A percentile compares a stretch with the other conserved stretches of the same genome.
Evolutionary conservation across 1,140 invertebrate genomes (phyloP).

Genomic region (Drosophila ohnishii): DNA sequence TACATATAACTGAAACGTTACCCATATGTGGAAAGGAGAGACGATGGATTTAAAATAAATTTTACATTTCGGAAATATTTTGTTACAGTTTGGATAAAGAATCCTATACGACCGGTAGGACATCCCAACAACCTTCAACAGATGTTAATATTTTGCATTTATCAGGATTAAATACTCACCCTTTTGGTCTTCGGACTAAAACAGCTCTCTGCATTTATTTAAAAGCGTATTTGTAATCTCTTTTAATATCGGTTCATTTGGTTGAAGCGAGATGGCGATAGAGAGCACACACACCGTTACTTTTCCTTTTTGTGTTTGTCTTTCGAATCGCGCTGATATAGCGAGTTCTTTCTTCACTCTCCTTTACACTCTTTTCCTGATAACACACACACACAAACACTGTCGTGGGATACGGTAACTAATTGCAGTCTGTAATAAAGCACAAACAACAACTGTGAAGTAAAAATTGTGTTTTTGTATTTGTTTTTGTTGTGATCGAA

Average conservation of each 20-base stretch:
- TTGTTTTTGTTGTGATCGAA: conserved; percentile 12
- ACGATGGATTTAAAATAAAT: background rate
- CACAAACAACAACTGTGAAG: conserved; percentile 26
- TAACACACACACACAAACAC: conserved; percentile 10
- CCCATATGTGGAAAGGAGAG: background rate
- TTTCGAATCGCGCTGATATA: conserved; percentile 17
- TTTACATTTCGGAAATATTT: background rate
- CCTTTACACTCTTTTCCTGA: conserved; percentile 14
- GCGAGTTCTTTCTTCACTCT: conserved; percentile 5
- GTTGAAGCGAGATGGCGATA: conserved; percentile 6
- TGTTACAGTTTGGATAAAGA: background rate
- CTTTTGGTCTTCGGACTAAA: conserved; percentile 7
- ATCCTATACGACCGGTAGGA: background rate
- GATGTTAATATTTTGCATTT: background rate
- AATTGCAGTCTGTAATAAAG: conserved; percentile 27
- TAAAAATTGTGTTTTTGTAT: conserved; percentile 6
- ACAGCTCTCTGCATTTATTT: conserved; percentile 25
- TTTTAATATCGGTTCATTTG: conserved; percentile 27
- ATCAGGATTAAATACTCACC: conserved; percentile 3
- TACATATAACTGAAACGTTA: conserved; percentile 3
- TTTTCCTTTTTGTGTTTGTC: conserved; percentile 22
- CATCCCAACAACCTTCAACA: background rate
- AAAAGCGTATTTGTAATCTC: conserved; percentile 18
- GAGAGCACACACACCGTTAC: conserved; percentile 8
- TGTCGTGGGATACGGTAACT: conserved; percentile 14